Evolutionary conservation across 2,113 vertebrate species (phyloP).

Genomic region (Campylomormyrus numenius): DNA sequence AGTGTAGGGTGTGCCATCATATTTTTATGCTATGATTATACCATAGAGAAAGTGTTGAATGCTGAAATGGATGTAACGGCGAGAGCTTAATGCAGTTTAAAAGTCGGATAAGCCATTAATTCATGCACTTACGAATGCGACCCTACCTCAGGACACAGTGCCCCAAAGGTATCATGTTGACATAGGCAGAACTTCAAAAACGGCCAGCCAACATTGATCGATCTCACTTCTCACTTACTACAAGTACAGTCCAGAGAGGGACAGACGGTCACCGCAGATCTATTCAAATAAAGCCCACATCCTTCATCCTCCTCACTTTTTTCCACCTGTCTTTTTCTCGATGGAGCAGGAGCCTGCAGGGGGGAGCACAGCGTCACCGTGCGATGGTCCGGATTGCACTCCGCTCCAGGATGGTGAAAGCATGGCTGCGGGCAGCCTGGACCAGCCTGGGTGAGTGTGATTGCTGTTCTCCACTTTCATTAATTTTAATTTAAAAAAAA

Average conservation of each 20-base stretch:
- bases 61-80: constrained; percentile 42
- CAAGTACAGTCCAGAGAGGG: constrained; percentile 51
- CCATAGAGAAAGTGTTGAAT: constrained; percentile 42
- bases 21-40: constrained; percentile 36
- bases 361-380: neutral
- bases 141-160: constrained; percentile 29
- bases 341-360: constrained; percentile 5
- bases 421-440: neutral
- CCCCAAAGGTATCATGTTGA: constrained; percentile 67
- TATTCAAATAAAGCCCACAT: neutral
- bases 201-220: constrained; percentile 62
- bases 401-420: neutral
- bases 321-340: neutral
- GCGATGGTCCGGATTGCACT: neutral
- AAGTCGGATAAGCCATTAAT: constrained; percentile 52
- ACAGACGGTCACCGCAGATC: constrained; percentile 17
- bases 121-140: constrained; percentile 49
- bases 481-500: neutral
- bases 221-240: constrained; percentile 51
- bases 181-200: constrained; percentile 61
- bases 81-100: constrained; percentile 51
- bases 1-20: constrained; percentile 23
- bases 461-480: neutral
- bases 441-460: constrained; percentile 9
- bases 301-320: neutral